These are phyloP conservation scores for Gallinago stenura DNA, from an alignment of 2,797 vertebrate genomes.

Conservation along the genomic window DNA sequence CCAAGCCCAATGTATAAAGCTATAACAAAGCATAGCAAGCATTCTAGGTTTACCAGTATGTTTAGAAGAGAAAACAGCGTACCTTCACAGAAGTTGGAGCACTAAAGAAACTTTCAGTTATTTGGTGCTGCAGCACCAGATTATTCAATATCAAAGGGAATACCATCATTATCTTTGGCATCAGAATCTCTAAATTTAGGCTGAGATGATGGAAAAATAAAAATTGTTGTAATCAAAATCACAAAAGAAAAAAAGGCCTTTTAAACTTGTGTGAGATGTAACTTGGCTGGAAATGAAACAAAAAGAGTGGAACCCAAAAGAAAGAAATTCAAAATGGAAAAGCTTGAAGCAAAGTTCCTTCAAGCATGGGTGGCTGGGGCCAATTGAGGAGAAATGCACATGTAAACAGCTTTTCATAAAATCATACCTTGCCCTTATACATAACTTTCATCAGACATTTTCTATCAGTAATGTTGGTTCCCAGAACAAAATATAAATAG, in stretches of 20 bases:
- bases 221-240: not conserved
- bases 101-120: not conserved
- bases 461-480: not conserved
- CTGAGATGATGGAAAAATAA: not conserved
- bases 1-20: not conserved
- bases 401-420: not conserved
- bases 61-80: not conserved
- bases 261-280: not conserved
- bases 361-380: conserved; percentile 1
- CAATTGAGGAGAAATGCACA: conserved; percentile 18
- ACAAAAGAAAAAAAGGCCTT: not conserved
- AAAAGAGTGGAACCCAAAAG: not conserved
- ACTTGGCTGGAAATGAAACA: conserved; percentile 36
- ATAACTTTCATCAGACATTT: not conserved
- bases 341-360: conserved; percentile 13
- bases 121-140: not conserved
- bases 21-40: not conserved
- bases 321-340: not conserved
- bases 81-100: not conserved
- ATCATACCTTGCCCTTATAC: not conserved
- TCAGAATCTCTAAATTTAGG: not conserved
- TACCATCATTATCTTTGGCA: not conserved
- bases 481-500: not conserved
- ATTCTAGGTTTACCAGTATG: not conserved
- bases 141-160: conserved; percentile 14